Percentiles rank a stretch among this genome's conserved stretches.
phyloP scores from a whole-genome alignment of 2,888 invertebrate genomes.

The Nasonia oneida region DNA sequence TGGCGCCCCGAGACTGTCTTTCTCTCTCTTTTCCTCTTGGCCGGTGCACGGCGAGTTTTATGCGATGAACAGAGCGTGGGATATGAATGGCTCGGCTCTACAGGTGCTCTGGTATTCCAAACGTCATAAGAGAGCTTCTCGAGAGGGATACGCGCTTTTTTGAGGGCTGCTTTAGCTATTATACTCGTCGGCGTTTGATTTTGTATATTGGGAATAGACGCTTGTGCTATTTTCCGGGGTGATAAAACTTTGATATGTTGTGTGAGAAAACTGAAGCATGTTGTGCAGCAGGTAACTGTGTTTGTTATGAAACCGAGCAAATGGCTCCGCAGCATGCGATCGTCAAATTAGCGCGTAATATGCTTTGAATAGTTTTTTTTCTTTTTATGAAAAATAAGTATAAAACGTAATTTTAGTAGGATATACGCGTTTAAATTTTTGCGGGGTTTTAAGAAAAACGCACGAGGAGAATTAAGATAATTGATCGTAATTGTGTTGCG shows the following conservation, averaged over 20 bases:
- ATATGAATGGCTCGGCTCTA: neutral
- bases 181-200: neutral
- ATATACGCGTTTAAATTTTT: neutral
- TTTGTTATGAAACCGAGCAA: neutral
- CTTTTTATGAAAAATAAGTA: neutral
- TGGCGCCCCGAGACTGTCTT: neutral
- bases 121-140: neutral
- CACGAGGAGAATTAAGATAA: neutral
- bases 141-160: neutral
- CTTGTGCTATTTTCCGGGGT: neutral
- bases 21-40: constrained; percentile 26
- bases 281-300: neutral
- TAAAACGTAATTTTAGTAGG: neutral
- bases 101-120: neutral
- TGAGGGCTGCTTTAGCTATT: neutral
- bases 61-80: neutral
- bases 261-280: neutral
- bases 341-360: neutral
- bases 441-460: neutral
- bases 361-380: neutral
- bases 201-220: neutral
- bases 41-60: neutral
- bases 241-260: neutral
- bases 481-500: neutral
- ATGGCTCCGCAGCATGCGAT: neutral